Percentiles rank a stretch among this genome's conserved stretches.
Evolutionary conservation across 92 coral and sea anemone genomes (phyloP).

Genomic region (Epizoanthus illoricatus): DNA sequence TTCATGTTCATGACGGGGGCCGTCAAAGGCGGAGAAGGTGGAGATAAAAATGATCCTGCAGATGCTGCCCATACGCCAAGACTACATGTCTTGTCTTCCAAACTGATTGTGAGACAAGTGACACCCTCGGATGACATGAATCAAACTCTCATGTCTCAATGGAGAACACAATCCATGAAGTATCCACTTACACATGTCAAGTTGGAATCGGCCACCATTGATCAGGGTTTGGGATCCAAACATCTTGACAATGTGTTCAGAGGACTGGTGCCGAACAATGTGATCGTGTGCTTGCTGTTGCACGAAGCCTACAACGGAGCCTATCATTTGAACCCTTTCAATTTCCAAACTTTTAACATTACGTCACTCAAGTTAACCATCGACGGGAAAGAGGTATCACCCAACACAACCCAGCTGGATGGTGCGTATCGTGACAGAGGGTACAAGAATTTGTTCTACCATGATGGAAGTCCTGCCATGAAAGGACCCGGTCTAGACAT

Average conservation of each 20-base stretch:
- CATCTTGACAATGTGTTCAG: slow-evolving; percentile 6
- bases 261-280: slow-evolving; percentile 37
- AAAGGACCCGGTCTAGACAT: slow-evolving; percentile 33
- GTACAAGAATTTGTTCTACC: slow-evolving; percentile 16
- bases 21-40: too few species aligned
- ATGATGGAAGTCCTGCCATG: slow-evolving; percentile 1
- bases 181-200: neutral
- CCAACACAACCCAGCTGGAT: slow-evolving; percentile 13
- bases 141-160: neutral
- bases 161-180: neutral
- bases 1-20: slow-evolving; percentile 27
- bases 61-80: too few species aligned
- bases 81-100: too few species aligned
- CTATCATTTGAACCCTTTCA: slow-evolving; percentile 30
- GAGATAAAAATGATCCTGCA: too few species aligned
- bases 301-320: slow-evolving; percentile 42
- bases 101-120: too few species aligned
- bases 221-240: too few species aligned
- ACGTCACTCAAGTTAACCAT: slow-evolving; percentile 4
- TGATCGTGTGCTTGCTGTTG: slow-evolving; percentile 25
- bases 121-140: too few species aligned
- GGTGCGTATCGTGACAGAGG: slow-evolving; percentile 35
- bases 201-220: too few species aligned
- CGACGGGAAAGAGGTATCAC: slow-evolving; percentile 39
- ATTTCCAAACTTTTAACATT: slow-evolving; percentile 25